Percentiles rank a stretch among this genome's conserved stretches.
phyloP scores from a whole-genome alignment of 2,113 vertebrate species.

The Acrocephalus kingi region DNA sequence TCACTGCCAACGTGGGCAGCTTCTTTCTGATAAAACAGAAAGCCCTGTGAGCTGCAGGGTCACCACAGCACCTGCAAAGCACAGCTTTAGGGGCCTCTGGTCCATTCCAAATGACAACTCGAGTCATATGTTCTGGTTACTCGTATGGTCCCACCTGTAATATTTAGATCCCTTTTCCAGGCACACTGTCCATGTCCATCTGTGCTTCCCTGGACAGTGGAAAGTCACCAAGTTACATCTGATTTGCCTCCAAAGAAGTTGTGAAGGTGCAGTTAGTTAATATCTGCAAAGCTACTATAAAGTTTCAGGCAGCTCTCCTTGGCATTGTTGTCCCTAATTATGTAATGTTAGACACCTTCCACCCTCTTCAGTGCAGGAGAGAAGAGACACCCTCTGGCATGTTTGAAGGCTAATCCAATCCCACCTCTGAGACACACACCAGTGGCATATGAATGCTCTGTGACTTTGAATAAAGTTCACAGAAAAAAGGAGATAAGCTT shows the following conservation, averaged over 20 bases:
- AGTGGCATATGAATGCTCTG: background rate
- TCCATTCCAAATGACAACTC: background rate
- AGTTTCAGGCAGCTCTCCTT: background rate
- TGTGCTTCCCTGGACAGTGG: background rate
- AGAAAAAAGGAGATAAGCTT: background rate
- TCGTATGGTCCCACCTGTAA: background rate
- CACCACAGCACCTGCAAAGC: background rate
- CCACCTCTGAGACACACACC: background rate
- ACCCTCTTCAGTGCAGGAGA: background rate
- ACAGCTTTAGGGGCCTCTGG: background rate
- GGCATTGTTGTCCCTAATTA: background rate
- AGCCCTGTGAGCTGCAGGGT: background rate
- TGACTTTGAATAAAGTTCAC: background rate
- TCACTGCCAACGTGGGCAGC: background rate
- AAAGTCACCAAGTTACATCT: background rate
- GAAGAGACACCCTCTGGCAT: constrained; percentile 13
- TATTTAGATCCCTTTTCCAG: background rate
- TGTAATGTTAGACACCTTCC: background rate
- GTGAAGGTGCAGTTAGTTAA: background rate
- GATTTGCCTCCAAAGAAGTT: background rate
- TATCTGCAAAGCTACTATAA: background rate
- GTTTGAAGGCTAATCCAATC: background rate
- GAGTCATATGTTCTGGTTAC: background rate
- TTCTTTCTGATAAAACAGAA: background rate
- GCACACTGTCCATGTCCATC: background rate